phyloP scores from a whole-genome alignment of 1,140 invertebrate species.

The Cotesia chilonis region DNA sequence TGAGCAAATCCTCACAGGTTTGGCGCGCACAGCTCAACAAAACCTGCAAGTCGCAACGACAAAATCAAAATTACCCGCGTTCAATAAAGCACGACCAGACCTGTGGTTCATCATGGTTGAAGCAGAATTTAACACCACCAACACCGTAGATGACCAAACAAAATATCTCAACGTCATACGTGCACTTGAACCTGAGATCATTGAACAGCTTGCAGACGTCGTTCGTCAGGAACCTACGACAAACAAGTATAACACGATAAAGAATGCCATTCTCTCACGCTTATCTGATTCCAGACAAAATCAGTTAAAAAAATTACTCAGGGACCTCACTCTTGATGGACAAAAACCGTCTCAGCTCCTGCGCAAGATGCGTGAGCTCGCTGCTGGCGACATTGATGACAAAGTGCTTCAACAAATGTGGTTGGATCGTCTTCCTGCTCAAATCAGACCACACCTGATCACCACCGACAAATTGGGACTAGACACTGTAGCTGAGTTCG shows the following conservation, averaged over 20 bases:
- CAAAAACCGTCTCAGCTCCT: constrained; percentile 47
- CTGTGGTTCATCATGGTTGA: constrained; percentile 17
- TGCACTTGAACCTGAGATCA: not conserved
- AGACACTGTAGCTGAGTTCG: constrained; percentile 6
- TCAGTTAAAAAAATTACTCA: constrained; percentile 44
- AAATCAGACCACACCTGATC: constrained; percentile 21
- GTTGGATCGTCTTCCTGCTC: constrained; percentile 36
- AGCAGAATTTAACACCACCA: not conserved
- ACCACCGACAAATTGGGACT: not conserved
- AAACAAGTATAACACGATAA: constrained; percentile 27
- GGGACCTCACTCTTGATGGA: constrained; percentile 42
- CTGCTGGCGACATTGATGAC: constrained; percentile 29
- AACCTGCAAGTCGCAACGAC: not conserved
- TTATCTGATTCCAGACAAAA: constrained; percentile 41
- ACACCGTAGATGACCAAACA: not conserved
- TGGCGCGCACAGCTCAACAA: no score
- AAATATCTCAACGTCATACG: no score
- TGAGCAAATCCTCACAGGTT: no score
- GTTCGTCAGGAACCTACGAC: constrained; percentile 17
- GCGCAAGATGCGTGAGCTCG: constrained; percentile 40
- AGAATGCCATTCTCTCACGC: constrained; percentile 31
- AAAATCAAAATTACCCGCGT: not conserved
- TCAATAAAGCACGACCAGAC: not conserved
- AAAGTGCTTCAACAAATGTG: constrained; percentile 41
- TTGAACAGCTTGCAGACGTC: constrained; percentile 33